Evolutionary conservation across 2,113 vertebrate genomes (phyloP), one percentile per base, ranked within the genome.

Genomic region (Thunnus thynnus): DNA sequence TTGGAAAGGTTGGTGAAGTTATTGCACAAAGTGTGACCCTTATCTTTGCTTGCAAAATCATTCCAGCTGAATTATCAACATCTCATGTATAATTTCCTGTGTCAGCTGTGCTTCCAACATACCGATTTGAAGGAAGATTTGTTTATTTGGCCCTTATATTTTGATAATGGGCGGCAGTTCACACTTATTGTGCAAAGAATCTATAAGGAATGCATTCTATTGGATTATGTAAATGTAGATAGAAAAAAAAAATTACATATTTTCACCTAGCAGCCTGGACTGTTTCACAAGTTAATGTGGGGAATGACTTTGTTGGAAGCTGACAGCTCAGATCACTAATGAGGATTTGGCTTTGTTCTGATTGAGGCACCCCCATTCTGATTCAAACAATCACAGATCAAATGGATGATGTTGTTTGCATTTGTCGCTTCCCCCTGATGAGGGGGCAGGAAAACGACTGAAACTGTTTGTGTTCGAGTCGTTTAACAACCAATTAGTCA

Each of bases 401-500:
- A 84, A 82, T 84, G 78, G 56, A 69, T 47, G 73, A 82, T 83
- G 78, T 41, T 89, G 84, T 85, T 84, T 90, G 76, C 25, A 1
- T 75, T 72, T 82, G 80, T 81, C 61, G 30, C 80, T 61, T 79
- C 67, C 66, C 66, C 67, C 56, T 74, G 83, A 88, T 82, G 76
- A 86, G 69, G 62, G 56, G 78, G 83, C 78, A 78, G 76, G 70
- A 78, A 88, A 76, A 82, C 73, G 79, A 63, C 70, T 5, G 58
- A 48, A 44, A 78, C 46, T 58, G 63, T 83, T 89, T 83, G 85
- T 63, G 65, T 51, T 81, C 2, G 17, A 77, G 64, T 79, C 27
- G 30, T 88, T 92, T 85, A 91, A 83, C 85, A 84, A 81, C 30
- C 84, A 88, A 88, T 88, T 90, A 85, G 84, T 86, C 84, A 78